phyloP scores from a whole-genome alignment of 92 coral and sea anemone species.

The Palythoa caribaeorum region DNA sequence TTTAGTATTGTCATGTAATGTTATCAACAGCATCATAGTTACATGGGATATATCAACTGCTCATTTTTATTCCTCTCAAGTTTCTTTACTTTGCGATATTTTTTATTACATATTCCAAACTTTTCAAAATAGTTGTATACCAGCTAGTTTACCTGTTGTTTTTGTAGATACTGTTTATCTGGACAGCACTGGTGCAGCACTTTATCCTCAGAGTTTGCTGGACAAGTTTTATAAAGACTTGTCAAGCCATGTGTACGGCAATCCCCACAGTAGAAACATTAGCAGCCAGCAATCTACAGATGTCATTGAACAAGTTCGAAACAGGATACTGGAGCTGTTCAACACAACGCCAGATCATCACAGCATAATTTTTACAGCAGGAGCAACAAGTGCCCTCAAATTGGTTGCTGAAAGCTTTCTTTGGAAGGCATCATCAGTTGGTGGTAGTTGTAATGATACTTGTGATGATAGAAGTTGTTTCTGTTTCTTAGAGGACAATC shows the following conservation, averaged over 20 bases:
- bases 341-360: constrained; percentile 82
- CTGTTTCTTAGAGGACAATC: constrained; percentile 85
- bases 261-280: constrained; percentile 91
- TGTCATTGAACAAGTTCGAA: constrained; percentile 80
- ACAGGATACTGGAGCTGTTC: constrained; percentile 79
- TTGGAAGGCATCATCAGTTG: constrained; percentile 55
- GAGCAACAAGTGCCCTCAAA: constrained; percentile 86
- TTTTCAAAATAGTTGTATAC: too few species aligned
- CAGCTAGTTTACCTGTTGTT: neutral
- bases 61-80: too few species aligned
- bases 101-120: too few species aligned
- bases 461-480: constrained; percentile 60
- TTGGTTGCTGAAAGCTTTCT: constrained; percentile 85
- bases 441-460: neutral
- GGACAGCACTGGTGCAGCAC: constrained; percentile 89
- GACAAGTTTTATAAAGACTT: constrained; percentile 71
- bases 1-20: too few species aligned
- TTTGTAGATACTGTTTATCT: constrained; percentile 81
- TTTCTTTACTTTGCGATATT: too few species aligned
- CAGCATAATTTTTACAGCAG: constrained; percentile 90
- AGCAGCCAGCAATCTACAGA: constrained; percentile 86
- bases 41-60: too few species aligned
- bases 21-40: too few species aligned
- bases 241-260: constrained; percentile 82
- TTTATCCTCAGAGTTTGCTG: constrained; percentile 85